Evolutionary conservation across 37 sponge, comb jelly and placozoan species (phyloP), one percentile per base, ranked within the genome.

Genomic region (Aphrocallistes beatrix): DNA sequence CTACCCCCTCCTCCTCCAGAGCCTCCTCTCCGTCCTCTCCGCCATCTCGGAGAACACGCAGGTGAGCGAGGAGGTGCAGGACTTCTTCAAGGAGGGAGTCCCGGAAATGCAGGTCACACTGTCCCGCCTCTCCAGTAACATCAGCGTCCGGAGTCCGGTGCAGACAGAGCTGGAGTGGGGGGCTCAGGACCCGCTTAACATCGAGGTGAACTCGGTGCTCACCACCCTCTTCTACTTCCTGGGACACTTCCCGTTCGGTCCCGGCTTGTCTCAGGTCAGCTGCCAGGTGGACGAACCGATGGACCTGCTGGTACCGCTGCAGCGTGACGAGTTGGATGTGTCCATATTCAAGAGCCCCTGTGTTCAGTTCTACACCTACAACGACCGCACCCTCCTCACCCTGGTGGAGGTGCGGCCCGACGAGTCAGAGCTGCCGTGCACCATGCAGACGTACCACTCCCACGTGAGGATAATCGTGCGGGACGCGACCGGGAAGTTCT

Each of bases 211-310:
- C 32, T 60, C 75, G 94, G 90, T 92, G 9, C 50, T 93, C 34
- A 81, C 89, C 37, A 94, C 91, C 37, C 51, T 93, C 81, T 23
- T 91, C 25, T 90, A 86, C 60, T 85, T 90, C 60, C 50, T 90
- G 16, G 91, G 94, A 9, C 96, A 95, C 82, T 95, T 89, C 45
- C 96, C 96, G 19, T 89, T 95, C 50, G 83, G 85, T 32, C 85
- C 91, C 69, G 96, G 96, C 0, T 84, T 94, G 3, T 90, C 96
- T 13, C 92, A 90, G 81, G n/a, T 93, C 51, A 51, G 60, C 84
- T 90, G 91, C 0, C 40, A 39, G 23, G 87, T 93, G 51, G 39
- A 37, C 30, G 94, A 93, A 85, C 10, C 17, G 17, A 60, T 60
- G 75, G 75, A 60, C 34, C 10, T 60, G 75, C 34, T 32, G 32